Conservation (phyloP, 1,140 invertebrate genomes). For the Apis florea region DNA sequence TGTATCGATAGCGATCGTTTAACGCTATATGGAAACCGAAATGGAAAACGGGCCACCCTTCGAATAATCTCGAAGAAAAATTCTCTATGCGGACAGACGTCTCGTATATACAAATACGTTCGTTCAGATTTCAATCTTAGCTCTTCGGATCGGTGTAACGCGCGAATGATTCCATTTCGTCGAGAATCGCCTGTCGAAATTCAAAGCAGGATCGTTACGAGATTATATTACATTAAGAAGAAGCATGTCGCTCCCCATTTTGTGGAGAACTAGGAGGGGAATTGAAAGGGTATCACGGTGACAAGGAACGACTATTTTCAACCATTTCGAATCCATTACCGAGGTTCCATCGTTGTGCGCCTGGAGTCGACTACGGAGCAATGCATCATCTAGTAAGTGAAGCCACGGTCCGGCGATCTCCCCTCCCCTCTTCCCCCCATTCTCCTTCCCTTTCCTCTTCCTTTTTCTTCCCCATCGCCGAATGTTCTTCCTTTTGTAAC, state of each 20-base stretch:
- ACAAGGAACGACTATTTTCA: slow-evolving; percentile 68
- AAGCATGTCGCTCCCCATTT: slow-evolving; percentile 48
- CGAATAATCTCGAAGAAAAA: neutral
- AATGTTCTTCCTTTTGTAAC: slow-evolving; percentile 11
- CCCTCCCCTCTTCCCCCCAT: slow-evolving; percentile 37
- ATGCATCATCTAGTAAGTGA: slow-evolving; percentile 72
- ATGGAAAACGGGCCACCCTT: neutral
- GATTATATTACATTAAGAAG: neutral
- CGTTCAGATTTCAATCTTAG: neutral
- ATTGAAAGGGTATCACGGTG: slow-evolving; percentile 37
- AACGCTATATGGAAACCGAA: neutral
- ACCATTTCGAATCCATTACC: slow-evolving; percentile 70
- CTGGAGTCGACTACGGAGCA: slow-evolving; percentile 69
- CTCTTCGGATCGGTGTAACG: too few species aligned
- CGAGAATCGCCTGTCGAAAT: neutral
- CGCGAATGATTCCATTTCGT: neutral
- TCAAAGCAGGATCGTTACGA: neutral
- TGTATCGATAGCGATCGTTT: neutral
- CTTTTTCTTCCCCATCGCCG: neutral
- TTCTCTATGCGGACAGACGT: neutral
- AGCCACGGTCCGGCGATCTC: slow-evolving; percentile 63
- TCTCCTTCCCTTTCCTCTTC: slow-evolving; percentile 5
- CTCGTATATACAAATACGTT: too few species aligned
- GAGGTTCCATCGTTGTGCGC: slow-evolving; percentile 66
- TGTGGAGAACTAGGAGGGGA: neutral